phyloP scores from a whole-genome alignment of 2,888 invertebrate genomes.

The Sarcophaga caerulescens region DNA sequence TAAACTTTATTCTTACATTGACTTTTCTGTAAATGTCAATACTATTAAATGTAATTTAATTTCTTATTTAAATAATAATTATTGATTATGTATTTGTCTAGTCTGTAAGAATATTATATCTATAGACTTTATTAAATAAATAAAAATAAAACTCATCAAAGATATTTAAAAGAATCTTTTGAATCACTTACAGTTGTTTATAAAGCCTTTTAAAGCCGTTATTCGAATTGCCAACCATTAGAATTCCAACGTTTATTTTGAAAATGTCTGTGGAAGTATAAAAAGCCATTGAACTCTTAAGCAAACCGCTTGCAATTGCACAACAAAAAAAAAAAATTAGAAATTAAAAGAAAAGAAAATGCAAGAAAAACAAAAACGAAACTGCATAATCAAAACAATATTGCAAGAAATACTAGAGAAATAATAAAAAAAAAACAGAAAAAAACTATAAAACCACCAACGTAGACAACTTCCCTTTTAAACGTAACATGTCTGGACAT shows the following conservation, averaged over 20 bases:
- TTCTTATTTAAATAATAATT: no score
- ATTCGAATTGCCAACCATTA: constrained; percentile 7
- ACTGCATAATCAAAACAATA: constrained; percentile 65
- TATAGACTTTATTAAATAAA: no score
- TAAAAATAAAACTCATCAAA: no score
- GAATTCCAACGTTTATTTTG: neutral
- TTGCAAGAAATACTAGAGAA: constrained; percentile 28
- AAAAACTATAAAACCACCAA: constrained; percentile 20
- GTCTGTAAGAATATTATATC: no score
- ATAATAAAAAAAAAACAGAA: neutral
- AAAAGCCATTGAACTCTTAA: constrained; percentile 70
- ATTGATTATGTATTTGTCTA: no score
- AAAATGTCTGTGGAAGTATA: constrained; percentile 23
- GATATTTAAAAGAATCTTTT: no score
- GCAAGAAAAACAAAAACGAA: constrained; percentile 18
- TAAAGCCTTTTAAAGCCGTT: neutral
- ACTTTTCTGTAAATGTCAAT: no score
- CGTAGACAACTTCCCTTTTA: constrained; percentile 57
- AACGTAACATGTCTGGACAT: constrained; percentile 65
- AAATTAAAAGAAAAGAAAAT: neutral
- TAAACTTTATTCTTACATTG: no score
- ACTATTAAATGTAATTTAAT: no score
- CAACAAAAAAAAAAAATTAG: constrained; percentile 4
- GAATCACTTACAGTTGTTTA: neutral
- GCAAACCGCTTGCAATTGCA: constrained; percentile 47